Evolutionary conservation across 30 jellyfish, hydroid and myxozoan species (phyloP), one percentile per base, ranked within the genome.

Genomic region (Chironex yamaguchii): DNA sequence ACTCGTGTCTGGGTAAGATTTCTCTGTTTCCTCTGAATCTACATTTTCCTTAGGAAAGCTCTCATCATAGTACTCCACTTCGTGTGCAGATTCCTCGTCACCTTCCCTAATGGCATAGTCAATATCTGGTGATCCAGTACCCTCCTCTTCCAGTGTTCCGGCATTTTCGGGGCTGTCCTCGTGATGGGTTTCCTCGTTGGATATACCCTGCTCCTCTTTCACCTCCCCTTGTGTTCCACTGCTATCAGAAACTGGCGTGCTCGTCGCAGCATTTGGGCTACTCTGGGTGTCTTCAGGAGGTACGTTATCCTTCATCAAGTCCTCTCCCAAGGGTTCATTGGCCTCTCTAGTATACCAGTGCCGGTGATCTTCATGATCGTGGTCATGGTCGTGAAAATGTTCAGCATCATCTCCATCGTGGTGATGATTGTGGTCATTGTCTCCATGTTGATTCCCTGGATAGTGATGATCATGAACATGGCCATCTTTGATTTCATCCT

Each of bases 321-420:
- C 22, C 34, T 88, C 92, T 52, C 79, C 82, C 2, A 70, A 67
- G 20, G 74, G 72, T 32, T 77, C 96, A 62, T 91, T 83, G 14
- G 96, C 92, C 33, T 91, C 97, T 80, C 79, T 91, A n/a, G 97
- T 81, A 72, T 91, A 91, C 92, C 91, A 81, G 51, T 83, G 96
- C 36, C 84, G 77, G 64, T 89, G 97, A 66, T 89, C 92, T 64
- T 67, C 86, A 32, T 28, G 92, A n/a, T n/a, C n/a, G 11, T 79
- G 86, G 4, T 71, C 97, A 49, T 86, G 90, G 28, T 76, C 94
- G 52, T 89, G 97, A 49, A 81, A 84, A 75, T 90, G 87, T 29
- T 83, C 97, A 33, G 49, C 69, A 0, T 65, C 53, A 13, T 52
- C 84, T 51, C 92, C 87, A n/a, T n/a, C n/a, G 54, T 77, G 89